phyloP scores from a whole-genome alignment of 2,113 vertebrate species.

The Podilymbus podiceps region DNA sequence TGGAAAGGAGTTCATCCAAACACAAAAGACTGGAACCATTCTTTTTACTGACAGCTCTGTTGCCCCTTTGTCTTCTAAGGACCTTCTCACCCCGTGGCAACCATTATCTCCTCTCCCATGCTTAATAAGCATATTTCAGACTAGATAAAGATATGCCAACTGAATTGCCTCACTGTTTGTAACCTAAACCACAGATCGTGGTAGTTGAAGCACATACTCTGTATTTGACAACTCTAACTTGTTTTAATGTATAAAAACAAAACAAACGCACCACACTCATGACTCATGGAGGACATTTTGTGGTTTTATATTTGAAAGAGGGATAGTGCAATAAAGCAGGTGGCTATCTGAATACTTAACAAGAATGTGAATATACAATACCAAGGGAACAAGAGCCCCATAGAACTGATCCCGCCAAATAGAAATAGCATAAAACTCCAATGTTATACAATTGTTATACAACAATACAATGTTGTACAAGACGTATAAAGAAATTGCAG shows the following conservation, averaged over 20 bases:
- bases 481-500: background rate
- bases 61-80: background rate
- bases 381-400: background rate
- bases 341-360: background rate
- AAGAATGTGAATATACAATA: background rate
- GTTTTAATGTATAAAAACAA: background rate
- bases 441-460: too few relatives aligned
- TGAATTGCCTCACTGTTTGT: background rate
- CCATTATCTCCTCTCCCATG: background rate
- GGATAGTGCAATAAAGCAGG: background rate
- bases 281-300: background rate
- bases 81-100: background rate
- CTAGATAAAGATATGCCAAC: background rate
- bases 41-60: background rate
- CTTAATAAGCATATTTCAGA: background rate
- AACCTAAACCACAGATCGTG: background rate
- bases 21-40: background rate
- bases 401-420: background rate
- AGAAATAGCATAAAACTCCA: background rate
- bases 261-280: too few relatives aligned
- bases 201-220: background rate
- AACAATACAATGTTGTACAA: background rate
- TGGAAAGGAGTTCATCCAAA: background rate
- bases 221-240: background rate
- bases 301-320: background rate